phyloP scores from a whole-genome alignment of 2,797 vertebrate genomes.

The Chrosomus eos region DNA sequence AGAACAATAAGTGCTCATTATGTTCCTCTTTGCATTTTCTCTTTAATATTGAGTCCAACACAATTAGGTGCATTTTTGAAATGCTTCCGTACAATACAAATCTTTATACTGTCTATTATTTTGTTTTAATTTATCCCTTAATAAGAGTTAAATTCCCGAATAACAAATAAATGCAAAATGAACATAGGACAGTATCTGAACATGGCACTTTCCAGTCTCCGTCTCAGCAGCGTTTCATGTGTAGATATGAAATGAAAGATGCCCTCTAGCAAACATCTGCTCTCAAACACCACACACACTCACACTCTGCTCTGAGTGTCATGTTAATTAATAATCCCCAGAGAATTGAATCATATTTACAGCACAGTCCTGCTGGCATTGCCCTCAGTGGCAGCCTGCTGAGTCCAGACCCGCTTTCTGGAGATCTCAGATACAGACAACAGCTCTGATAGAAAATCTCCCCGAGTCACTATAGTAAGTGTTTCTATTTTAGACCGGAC shows the following conservation, averaged over 20 bases:
- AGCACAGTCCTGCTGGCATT: slow-evolving; percentile 29
- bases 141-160: not conserved
- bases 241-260: slow-evolving; percentile 65
- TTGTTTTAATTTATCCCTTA: not conserved
- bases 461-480: not conserved
- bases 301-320: slow-evolving; percentile 40
- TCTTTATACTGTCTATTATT: not conserved
- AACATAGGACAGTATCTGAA: slow-evolving; percentile 12
- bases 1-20: slow-evolving; percentile 76
- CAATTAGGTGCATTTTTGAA: slow-evolving; percentile 14
- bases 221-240: slow-evolving; percentile 56
- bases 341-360: slow-evolving; percentile 45
- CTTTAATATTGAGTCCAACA: not conserved
- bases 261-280: slow-evolving; percentile 78
- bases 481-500: not conserved
- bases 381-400: slow-evolving; percentile 5
- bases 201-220: not conserved
- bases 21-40: not conserved
- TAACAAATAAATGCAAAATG: not conserved
- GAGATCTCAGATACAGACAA: not conserved
- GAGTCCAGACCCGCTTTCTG: not conserved
- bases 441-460: not conserved
- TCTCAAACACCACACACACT: slow-evolving; percentile 55
- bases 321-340: slow-evolving; percentile 51
- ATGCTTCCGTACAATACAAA: not conserved